Evolutionary conservation across 2,888 invertebrate species (phyloP).

Genomic region (Clistopyga incitator): DNA sequence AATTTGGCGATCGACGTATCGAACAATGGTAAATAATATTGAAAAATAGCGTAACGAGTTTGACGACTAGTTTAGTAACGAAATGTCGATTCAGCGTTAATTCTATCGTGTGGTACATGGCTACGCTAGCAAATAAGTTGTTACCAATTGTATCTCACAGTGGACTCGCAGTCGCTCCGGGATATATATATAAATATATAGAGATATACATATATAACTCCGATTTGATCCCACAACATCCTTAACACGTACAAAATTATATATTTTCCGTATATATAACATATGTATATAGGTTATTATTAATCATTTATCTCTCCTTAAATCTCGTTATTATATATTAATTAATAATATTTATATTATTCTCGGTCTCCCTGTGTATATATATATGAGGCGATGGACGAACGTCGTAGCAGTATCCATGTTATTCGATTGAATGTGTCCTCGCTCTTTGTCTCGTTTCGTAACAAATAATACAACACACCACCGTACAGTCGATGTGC

Average conservation of each 20-base stretch:
- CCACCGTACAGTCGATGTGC: conserved; percentile 10
- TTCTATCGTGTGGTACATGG: conserved; percentile 1
- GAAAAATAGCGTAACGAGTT: not conserved
- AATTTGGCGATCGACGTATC: conserved; percentile 39
- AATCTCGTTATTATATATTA: conserved; percentile 50
- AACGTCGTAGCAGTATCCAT: conserved; percentile 13
- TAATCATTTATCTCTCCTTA: conserved; percentile 57
- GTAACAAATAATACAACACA: not conserved
- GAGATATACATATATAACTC: conserved; percentile 58
- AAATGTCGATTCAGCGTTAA: conserved; percentile 30
- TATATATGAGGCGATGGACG: conserved; percentile 34
- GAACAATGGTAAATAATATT: conserved; percentile 6
- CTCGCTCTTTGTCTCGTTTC: not conserved
- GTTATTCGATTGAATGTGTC: not conserved
- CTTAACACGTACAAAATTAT: conserved; percentile 71
- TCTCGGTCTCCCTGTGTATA: conserved; percentile 28
- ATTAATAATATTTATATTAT: conserved; percentile 65
- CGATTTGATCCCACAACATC: conserved; percentile 80
- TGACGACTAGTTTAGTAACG: conserved; percentile 43
- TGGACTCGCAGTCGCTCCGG: conserved; percentile 63
- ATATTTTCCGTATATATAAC: conserved; percentile 60
- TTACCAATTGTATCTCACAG: conserved; percentile 56
- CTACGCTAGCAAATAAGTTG: conserved; percentile 39
- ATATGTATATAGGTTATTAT: conserved; percentile 64
- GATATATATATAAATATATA: conserved; percentile 60